These are phyloP conservation scores for Grammomys surdaster DNA, from an alignment of 2,113 vertebrate species.

Conservation along the genomic window DNA sequence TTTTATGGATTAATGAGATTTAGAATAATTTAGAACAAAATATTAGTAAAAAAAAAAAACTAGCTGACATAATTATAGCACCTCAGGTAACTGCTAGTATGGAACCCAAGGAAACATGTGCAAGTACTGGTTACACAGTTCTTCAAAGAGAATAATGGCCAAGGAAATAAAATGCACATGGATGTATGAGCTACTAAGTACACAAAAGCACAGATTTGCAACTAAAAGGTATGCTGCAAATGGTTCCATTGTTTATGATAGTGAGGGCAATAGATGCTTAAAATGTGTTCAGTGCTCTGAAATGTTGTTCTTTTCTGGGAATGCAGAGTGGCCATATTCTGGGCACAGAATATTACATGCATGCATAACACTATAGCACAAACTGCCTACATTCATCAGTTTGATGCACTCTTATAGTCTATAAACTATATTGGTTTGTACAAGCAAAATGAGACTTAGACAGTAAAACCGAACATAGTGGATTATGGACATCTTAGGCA, in stretches of 20 bases:
- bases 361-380: slow-evolving; percentile 41
- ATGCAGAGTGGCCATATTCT: slow-evolving; percentile 46
- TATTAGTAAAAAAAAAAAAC: background rate
- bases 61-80: background rate
- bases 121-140: background rate
- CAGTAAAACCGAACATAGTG: slow-evolving; percentile 74
- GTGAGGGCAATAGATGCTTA: background rate
- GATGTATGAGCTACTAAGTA: background rate
- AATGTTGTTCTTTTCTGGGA: slow-evolving; percentile 64
- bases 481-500: background rate
- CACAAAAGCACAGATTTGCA: slow-evolving; percentile 37
- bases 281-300: slow-evolving; percentile 55
- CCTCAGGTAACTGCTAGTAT: background rate
- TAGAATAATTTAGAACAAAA: background rate
- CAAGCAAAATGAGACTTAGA: slow-evolving; percentile 58
- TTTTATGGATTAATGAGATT: background rate
- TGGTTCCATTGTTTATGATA: slow-evolving; percentile 37
- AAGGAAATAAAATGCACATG: slow-evolving; percentile 3
- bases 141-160: slow-evolving; percentile 25
- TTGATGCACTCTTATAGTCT: slow-evolving; percentile 59
- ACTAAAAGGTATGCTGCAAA: slow-evolving; percentile 28
- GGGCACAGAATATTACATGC: background rate
- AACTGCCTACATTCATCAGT: slow-evolving; percentile 53
- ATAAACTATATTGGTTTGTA: slow-evolving; percentile 74
- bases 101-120: background rate